Base-by-base conservation (phyloP, 2,113 vertebrate species). In the Poicephalus meyeri region DNA sequence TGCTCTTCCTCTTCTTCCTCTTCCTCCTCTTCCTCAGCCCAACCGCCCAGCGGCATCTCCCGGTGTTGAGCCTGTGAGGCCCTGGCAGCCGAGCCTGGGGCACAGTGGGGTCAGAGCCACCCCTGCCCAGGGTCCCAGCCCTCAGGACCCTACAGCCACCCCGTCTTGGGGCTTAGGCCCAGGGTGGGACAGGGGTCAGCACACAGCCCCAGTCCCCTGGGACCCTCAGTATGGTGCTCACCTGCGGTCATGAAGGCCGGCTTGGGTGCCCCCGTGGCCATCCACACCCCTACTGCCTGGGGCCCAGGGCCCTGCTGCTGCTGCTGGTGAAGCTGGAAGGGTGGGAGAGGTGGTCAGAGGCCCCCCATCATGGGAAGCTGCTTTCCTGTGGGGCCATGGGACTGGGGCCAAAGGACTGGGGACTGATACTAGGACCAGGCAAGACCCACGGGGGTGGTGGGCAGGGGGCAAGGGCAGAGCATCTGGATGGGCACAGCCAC, bases 31-130 rank as follows among this genome's bases (percentile, higher is more conserved):
- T 99, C 98, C 95, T 99, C 99, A 37, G 98, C 98, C 99, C 99
- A 99, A 4, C 99, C 99, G 17, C 99, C 99, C 96, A 99, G 99
- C 3, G 99, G 99, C 93, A 82, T 69, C 83, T 94, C 93, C 55
- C 87, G 83, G 39, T 55, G 80, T 55, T 61, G 76, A 35, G 69
- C 68, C 76, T 94, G 95, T 2, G 94, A 99, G 96, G 41, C 98
- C 2, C 72, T 70, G 73, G 94, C 73, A n/a, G 91, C 72, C 1
- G 88, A 66, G 37, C 80, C 86, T 88, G 68, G 26, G 10, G 33
- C 4, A 6, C 49, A 17, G 4, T 3, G 2, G 11, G 14, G 26
- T 85, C 69, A 94, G 74, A 21, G 23, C n/a, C 3, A 2, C 11
- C 29, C 61, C 23, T 20, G 28, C 33, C 17, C 4, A 8, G 60